A percentile compares a stretch with the other conserved stretches of the same genome.
Conservation (phyloP, 2,797 vertebrate species). For the Geotrypetes seraphini region DNA sequence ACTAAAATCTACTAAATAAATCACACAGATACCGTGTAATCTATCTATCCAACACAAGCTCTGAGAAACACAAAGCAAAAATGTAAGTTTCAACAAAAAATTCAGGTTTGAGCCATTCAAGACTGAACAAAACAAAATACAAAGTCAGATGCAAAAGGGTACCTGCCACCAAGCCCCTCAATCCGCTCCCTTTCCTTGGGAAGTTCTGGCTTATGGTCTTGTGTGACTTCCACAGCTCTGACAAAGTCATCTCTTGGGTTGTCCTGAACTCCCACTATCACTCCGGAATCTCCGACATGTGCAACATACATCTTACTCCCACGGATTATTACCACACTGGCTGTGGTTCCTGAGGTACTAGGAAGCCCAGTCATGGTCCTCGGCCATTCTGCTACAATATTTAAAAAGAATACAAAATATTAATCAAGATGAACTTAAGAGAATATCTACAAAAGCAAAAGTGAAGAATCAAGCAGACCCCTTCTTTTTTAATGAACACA, state of each 20-base stretch:
- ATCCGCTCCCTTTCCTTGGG: conserved; percentile 87
- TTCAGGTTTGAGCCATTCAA: too few species aligned
- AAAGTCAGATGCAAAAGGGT: conserved; percentile 7
- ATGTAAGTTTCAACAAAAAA: too few species aligned
- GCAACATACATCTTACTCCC: conserved; percentile 88
- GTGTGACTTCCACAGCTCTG: conserved; percentile 83
- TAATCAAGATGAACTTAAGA: neutral
- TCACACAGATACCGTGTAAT: too few species aligned
- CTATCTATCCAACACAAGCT: too few species aligned
- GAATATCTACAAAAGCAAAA: neutral
- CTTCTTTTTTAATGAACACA: neutral
- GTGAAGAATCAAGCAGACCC: neutral
- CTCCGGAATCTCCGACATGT: conserved; percentile 86
- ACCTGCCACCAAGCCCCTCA: conserved; percentile 93
- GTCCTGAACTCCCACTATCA: conserved; percentile 87
- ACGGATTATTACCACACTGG: conserved; percentile 84
- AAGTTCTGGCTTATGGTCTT: conserved; percentile 92
- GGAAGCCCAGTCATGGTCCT: conserved; percentile 90
- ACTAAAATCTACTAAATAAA: too few species aligned
- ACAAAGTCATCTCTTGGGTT: conserved; percentile 71
- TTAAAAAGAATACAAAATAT: conserved; percentile 1
- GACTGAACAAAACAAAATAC: too few species aligned
- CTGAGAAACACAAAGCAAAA: too few species aligned
- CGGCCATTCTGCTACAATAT: conserved; percentile 82
- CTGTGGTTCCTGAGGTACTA: conserved; percentile 90